Evolutionary conservation across 2,113 vertebrate species (phyloP), one percentile per base, ranked within the genome.

Genomic region (Aptenodytes patagonicus): DNA sequence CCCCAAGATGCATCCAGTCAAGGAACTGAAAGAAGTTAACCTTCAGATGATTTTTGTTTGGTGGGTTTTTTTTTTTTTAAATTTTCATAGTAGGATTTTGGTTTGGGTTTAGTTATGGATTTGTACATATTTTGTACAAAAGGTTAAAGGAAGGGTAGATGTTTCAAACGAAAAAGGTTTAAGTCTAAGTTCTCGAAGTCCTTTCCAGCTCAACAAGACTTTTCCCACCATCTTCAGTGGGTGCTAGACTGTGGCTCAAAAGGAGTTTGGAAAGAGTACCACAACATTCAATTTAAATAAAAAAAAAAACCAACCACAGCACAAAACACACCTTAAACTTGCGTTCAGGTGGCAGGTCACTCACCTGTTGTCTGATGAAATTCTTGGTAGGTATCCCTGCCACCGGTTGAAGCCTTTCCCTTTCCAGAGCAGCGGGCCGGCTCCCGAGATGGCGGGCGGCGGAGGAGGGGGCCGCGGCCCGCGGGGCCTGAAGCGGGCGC

Each of bases 311-410:
- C 46, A 36, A 31, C 13, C 12, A 17, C 28, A 1, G 4, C 42
- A 16, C 42, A 42, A 42, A 42, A 42, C 42, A 42, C 42, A n/a
- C 44, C 24, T 60, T 38, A 40, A 36, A 15, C 6, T 4, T 0
- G 3, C 2, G 5, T 11, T 44, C 28, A 29, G 34, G 11, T 7
- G 31, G 4, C 13, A 12, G 36, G 13, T 22, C 36, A 1, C 4
- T 18, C 2, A 5, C 4, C 16, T 42, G 7, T 2, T 2, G 12
- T 1, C 15, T 3, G 5, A 6, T 0, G 26, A 36, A 21, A 3
- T 0, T 2, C 28, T 12, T 3, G 11, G 11, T 4, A 21, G 2
- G 2, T 4, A 2, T 6, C 31, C 25, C 40, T 4, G 11, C 24
- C 19, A 0, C 29, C 0, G 4, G 9, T 2, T 7, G 21, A 10